Evolutionary conservation across 2,888 invertebrate species (phyloP).

Genomic region (Drosophila infuscata): DNA sequence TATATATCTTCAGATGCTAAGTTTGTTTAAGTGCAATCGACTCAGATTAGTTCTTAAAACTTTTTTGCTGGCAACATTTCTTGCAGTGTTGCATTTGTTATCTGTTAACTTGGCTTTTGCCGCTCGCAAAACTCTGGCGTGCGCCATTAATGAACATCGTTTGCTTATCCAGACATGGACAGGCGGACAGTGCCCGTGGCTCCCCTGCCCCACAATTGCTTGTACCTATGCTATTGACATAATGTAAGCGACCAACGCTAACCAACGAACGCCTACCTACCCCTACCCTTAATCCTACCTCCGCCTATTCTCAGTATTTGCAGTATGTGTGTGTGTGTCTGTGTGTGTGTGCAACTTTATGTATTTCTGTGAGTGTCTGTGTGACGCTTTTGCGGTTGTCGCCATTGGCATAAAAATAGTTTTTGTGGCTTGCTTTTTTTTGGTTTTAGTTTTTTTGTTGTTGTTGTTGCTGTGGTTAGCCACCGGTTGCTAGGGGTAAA

Average conservation of each 20-base stretch:
- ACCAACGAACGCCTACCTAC: constrained; percentile 20
- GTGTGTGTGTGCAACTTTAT: constrained; percentile 41
- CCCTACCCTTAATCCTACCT: background rate
- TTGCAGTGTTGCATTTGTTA: constrained; percentile 58
- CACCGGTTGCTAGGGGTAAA: constrained; percentile 71
- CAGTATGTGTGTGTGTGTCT: constrained; percentile 16
- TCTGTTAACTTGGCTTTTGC: constrained; percentile 71
- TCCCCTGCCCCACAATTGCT: constrained; percentile 14
- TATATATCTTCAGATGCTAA: background rate
- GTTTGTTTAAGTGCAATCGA: background rate
- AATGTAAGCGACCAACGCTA: constrained; percentile 69
- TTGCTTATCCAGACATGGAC: constrained; percentile 74
- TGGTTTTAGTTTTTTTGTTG: constrained; percentile 13
- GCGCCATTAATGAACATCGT: constrained; percentile 77
- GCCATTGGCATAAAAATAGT: constrained; percentile 76
- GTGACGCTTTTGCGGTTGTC: constrained; percentile 58
- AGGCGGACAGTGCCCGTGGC: constrained; percentile 10
- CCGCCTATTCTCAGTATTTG: constrained; percentile 17
- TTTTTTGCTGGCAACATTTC: constrained; percentile 2
- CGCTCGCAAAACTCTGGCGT: constrained; percentile 67
- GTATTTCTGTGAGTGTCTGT: constrained; percentile 39
- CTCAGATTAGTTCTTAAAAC: background rate
- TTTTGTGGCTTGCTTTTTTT: constrained; percentile 43
- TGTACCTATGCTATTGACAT: constrained; percentile 71
- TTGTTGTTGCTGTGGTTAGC: constrained; percentile 37